A percentile compares a stretch with the other conserved stretches of the same genome.
These are phyloP conservation scores for Upupa epops DNA, from an alignment of 2,113 vertebrate species.

Conservation along the genomic window DNA sequence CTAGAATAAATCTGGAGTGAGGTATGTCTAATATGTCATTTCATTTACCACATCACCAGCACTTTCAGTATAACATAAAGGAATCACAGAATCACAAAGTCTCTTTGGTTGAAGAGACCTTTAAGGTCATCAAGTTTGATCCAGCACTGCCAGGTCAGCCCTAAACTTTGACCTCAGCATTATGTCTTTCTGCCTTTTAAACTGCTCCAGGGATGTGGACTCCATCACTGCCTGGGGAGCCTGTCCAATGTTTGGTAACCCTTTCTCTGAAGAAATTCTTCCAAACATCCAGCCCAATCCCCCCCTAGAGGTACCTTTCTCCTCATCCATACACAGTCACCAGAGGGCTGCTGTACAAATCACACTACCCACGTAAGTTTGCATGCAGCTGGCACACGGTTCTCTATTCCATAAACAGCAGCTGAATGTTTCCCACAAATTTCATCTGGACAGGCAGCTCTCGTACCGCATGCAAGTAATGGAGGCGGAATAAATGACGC, in stretches of 20 bases:
- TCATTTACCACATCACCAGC: neutral
- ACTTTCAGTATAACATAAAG: neutral
- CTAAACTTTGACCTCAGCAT: too few species aligned
- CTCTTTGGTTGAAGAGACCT: too few species aligned
- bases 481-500: neutral
- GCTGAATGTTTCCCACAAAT: neutral
- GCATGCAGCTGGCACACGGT: accelerated
- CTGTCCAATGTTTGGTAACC: too few species aligned
- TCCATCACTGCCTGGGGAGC: too few species aligned
- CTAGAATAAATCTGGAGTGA: neutral
- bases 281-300: too few species aligned
- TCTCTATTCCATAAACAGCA: neutral
- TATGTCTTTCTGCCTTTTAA: too few species aligned
- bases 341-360: neutral
- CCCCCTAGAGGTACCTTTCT: neutral
- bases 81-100: neutral
- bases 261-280: too few species aligned
- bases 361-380: neutral
- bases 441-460: neutral
- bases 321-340: neutral
- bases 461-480: neutral
- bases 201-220: too few species aligned
- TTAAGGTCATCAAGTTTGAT: too few species aligned
- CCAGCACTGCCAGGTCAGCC: too few species aligned
- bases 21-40: neutral